phyloP scores from a whole-genome alignment of 2,797 vertebrate species.

The Erpetoichthys calabaricus region DNA sequence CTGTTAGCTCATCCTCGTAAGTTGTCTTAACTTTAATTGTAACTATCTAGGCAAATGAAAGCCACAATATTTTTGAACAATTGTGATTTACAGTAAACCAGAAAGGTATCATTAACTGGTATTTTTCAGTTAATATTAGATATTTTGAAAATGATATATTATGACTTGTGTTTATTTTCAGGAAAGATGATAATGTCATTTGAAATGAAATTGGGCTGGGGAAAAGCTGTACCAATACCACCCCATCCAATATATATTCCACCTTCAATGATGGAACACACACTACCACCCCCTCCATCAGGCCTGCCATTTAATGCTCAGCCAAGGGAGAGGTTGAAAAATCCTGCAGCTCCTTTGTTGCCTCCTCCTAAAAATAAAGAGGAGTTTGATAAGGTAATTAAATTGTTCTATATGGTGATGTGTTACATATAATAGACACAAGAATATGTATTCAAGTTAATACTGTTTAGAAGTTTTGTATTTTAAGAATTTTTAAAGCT shows the following conservation, averaged over 20 bases:
- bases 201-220: constrained; percentile 98
- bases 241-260: constrained; percentile 98
- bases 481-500: no score
- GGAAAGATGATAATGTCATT: constrained; percentile 99
- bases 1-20: no score
- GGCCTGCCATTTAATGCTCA: constrained; percentile 97
- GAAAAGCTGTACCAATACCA: constrained; percentile 96
- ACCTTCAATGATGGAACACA: constrained; percentile 98
- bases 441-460: no score
- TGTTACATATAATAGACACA: no score
- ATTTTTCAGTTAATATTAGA: no score
- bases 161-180: constrained; percentile 26
- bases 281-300: constrained; percentile 89
- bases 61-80: no score
- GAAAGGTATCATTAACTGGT: no score
- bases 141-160: no score
- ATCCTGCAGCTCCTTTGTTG: constrained; percentile 82
- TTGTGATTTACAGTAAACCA: no score
- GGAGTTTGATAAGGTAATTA: constrained; percentile 98
- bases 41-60: no score
- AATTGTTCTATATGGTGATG: constrained; percentile 5
- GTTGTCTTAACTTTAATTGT: no score
- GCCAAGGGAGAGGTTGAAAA: constrained; percentile 91
- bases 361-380: constrained; percentile 97
- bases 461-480: no score